These are phyloP conservation scores for Wiebesia pumilae DNA, from an alignment of 1,140 invertebrate genomes.

Conservation along the genomic window DNA sequence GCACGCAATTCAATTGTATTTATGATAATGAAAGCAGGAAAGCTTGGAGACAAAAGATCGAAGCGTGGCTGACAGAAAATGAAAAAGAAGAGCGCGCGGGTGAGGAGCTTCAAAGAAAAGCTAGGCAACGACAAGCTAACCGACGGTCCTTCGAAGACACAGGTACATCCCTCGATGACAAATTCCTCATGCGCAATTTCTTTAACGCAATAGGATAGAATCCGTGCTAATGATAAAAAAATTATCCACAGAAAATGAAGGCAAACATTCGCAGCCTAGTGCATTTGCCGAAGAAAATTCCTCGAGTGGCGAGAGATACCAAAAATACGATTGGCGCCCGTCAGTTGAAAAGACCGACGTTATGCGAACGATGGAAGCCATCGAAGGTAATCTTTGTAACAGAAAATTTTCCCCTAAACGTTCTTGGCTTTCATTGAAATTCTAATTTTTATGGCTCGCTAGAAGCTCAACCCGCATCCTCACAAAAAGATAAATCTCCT, in stretches of 20 bases:
- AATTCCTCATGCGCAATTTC: too few relatives aligned
- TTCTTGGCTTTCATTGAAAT: conserved; percentile 3
- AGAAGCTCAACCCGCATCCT: conserved; percentile 83
- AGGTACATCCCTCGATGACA: too few relatives aligned
- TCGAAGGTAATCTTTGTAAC: conserved; percentile 79
- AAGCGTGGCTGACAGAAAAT: conserved; percentile 91
- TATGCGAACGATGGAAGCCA: conserved; percentile 88
- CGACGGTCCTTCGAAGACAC: conserved; percentile 88
- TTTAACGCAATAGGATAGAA: too few relatives aligned
- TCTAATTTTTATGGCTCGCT: conserved; percentile 56
- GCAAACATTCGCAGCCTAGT: conserved; percentile 80
- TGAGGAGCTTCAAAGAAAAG: conserved; percentile 79
- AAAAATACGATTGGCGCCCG: conserved; percentile 85
- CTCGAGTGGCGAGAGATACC: conserved; percentile 71
- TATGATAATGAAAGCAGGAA: conserved; percentile 59
- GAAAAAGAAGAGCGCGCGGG: conserved; percentile 86
- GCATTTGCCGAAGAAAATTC: conserved; percentile 81
- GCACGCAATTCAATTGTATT: neutral
- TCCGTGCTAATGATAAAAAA: too few relatives aligned
- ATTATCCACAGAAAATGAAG: conserved; percentile 82
- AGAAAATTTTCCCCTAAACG: neutral
- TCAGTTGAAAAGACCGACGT: conserved; percentile 88
- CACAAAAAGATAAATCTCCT: conserved; percentile 83
- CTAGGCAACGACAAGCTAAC: conserved; percentile 80
- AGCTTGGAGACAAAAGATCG: conserved; percentile 90